These are phyloP conservation scores for Leucoraja ocellata DNA, from an alignment of 2,797 vertebrate genomes.

Conservation along the genomic window DNA sequence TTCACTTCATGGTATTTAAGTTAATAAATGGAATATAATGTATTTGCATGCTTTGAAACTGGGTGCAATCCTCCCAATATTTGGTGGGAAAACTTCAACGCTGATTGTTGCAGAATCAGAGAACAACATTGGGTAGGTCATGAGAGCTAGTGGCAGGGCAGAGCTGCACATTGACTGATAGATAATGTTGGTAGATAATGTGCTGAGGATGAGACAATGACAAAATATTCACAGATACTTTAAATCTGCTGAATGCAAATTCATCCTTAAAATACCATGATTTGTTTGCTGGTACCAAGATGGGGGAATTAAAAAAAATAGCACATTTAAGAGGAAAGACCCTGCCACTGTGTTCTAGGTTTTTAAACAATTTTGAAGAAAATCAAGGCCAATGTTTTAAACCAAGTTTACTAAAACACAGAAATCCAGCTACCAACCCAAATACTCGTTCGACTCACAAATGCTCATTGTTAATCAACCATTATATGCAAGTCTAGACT, in stretches of 20 bases:
- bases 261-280: background rate
- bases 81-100: background rate
- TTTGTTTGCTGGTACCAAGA: background rate
- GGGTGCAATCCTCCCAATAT: background rate
- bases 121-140: background rate
- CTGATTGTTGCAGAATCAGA: background rate
- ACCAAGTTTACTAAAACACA: constrained; percentile 57
- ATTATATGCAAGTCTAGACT: constrained; percentile 62
- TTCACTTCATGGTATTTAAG: background rate
- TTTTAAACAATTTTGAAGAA: constrained; percentile 58
- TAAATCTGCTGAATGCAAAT: background rate
- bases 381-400: constrained; percentile 51
- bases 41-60: background rate
- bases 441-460: constrained; percentile 60
- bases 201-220: background rate
- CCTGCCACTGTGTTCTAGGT: constrained; percentile 46
- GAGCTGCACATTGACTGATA: background rate
- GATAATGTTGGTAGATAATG: background rate
- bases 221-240: background rate
- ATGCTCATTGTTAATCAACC: constrained; percentile 67
- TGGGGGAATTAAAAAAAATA: background rate
- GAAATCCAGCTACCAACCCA: constrained; percentile 64
- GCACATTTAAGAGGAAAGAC: background rate
- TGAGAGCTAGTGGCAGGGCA: background rate
- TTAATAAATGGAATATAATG: background rate